Percentiles rank a stretch among this genome's conserved stretches.
These are phyloP conservation scores for Candoia aspera DNA, from an alignment of 2,113 vertebrate genomes.

Conservation along the genomic window DNA sequence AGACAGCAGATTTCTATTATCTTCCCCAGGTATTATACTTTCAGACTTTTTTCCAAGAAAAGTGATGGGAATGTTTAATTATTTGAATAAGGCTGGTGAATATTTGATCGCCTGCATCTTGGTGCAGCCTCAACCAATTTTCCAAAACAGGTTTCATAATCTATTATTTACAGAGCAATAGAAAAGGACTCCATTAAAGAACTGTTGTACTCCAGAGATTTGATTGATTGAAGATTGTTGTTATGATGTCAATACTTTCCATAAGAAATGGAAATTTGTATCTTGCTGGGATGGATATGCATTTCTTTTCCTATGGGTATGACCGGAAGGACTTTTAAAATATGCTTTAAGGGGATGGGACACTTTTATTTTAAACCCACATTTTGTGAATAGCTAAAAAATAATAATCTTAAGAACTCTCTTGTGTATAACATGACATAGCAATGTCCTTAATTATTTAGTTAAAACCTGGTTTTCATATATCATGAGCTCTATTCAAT, in stretches of 20 bases:
- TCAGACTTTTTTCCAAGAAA: conserved; percentile 43
- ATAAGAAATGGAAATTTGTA: conserved; percentile 1
- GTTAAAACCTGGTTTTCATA: neutral
- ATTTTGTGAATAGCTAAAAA: neutral
- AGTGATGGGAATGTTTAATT: conserved; percentile 57
- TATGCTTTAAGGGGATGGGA: neutral
- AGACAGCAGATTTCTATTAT: conserved; percentile 58
- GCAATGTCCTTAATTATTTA: neutral
- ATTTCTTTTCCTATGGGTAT: neutral
- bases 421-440: neutral
- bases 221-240: neutral
- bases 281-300: neutral
- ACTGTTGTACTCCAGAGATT: neutral
- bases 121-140: conserved; percentile 31
- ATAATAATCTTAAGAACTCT: neutral
- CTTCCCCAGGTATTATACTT: conserved; percentile 39
- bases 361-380: no score
- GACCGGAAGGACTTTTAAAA: neutral
- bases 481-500: neutral
- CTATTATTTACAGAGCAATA: conserved; percentile 27
- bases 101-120: conserved; percentile 61
- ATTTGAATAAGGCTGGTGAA: conserved; percentile 57
- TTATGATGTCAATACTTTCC: neutral
- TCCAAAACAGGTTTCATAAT: conserved; percentile 46
- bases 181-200: conserved; percentile 1